Conservation (phyloP, 1,140 invertebrate species). For the Tetramorium parvispinum region DNA sequence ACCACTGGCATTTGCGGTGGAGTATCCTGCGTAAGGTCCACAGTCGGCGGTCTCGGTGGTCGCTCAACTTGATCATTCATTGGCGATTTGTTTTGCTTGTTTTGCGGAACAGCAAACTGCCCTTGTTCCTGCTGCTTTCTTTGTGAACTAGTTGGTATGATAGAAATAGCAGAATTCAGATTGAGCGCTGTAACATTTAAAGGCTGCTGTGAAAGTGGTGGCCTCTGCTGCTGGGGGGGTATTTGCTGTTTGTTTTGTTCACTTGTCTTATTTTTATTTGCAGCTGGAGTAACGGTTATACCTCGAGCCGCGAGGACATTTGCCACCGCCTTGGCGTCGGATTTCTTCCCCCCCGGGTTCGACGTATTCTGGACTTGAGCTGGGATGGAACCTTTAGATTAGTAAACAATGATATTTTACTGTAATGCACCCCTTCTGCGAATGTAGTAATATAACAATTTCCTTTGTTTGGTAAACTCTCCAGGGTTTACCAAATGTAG, state of each 20-base stretch:
- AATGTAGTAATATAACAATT: slow-evolving; percentile 45
- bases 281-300: slow-evolving; percentile 90
- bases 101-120: slow-evolving; percentile 85
- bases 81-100: slow-evolving; percentile 78
- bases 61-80: slow-evolving; percentile 82
- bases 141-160: slow-evolving; percentile 86
- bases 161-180: slow-evolving; percentile 90
- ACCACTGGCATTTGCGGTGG: slow-evolving; percentile 77
- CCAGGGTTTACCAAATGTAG: too few relatives aligned
- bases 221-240: slow-evolving; percentile 72
- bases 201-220: slow-evolving; percentile 71
- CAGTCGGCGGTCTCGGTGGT: slow-evolving; percentile 86
- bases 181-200: slow-evolving; percentile 86
- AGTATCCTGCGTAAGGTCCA: slow-evolving; percentile 86
- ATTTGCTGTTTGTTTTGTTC: slow-evolving; percentile 77
- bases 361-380: slow-evolving; percentile 81
- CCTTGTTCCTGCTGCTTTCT: slow-evolving; percentile 82
- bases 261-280: slow-evolving; percentile 83
- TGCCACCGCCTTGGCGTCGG: slow-evolving; percentile 90
- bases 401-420: slow-evolving; percentile 77
- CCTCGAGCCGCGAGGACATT: slow-evolving; percentile 91
- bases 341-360: slow-evolving; percentile 84
- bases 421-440: slow-evolving; percentile 70
- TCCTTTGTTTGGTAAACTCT: not conserved
- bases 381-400: slow-evolving; percentile 83